A percentile compares a stretch with the other conserved stretches of the same genome.
Conservation (phyloP, 2,113 vertebrate genomes). For the Dicaeum eximium region DNA sequence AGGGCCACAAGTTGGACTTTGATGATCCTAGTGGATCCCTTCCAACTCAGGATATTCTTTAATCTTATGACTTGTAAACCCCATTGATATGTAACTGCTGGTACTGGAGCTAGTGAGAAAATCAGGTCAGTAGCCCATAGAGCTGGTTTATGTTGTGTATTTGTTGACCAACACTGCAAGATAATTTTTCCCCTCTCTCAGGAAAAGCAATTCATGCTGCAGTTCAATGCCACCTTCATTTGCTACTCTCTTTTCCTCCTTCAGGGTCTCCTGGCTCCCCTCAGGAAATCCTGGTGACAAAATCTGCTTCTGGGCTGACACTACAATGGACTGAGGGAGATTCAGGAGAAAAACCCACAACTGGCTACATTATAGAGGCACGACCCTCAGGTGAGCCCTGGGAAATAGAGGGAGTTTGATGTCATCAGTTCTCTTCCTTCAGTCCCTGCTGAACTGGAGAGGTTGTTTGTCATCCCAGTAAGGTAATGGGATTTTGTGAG, state of each 20-base stretch:
- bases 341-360: constrained; percentile 76
- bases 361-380: constrained; percentile 88
- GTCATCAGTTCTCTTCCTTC: not conserved
- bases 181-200: not conserved
- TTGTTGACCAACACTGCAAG: not conserved
- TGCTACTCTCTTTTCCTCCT: not conserved
- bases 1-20: not conserved
- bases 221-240: not conserved
- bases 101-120: not conserved
- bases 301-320: constrained; percentile 80
- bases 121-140: not conserved
- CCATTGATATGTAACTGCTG: not conserved
- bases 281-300: constrained; percentile 82
- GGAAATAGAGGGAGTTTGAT: not conserved
- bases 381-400: constrained; percentile 84
- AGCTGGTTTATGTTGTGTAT: not conserved
- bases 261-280: constrained; percentile 89
- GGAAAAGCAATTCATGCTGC: not conserved
- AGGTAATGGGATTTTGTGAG: not conserved
- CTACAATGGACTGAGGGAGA: constrained; percentile 88
- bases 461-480: not conserved
- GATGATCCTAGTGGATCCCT: not conserved
- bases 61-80: not conserved
- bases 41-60: not conserved
- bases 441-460: not conserved